Percentiles rank a stretch among this genome's conserved stretches.
phyloP scores from a whole-genome alignment of 2,888 invertebrate genomes.

The Dinocampus coccinellae region DNA sequence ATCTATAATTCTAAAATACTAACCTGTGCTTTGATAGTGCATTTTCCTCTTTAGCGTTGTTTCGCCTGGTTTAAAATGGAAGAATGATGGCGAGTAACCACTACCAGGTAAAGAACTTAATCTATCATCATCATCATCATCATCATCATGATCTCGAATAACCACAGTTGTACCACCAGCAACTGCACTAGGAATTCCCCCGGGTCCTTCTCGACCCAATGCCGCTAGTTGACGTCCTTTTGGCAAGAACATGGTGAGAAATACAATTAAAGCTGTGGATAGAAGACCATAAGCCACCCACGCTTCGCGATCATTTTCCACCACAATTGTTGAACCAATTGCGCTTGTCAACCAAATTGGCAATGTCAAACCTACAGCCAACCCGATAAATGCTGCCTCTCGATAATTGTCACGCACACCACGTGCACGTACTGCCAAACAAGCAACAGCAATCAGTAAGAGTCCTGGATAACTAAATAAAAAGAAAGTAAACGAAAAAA shows the following conservation, averaged over 20 bases:
- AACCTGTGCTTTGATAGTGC: conserved; percentile 68
- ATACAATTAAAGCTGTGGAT: conserved; percentile 86
- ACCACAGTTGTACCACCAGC: conserved; percentile 48
- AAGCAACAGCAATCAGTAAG: conserved; percentile 86
- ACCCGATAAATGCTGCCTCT: conserved; percentile 92
- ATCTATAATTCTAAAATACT: not conserved
- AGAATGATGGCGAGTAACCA: conserved; percentile 91
- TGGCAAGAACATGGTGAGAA: conserved; percentile 94
- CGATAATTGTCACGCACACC: conserved; percentile 94
- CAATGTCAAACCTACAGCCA: conserved; percentile 87
- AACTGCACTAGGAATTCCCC: conserved; percentile 39
- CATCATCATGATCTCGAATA: conserved; percentile 85
- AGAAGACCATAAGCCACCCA: conserved; percentile 92
- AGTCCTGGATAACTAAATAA: conserved; percentile 78
- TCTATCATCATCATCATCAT: too few relatives aligned
- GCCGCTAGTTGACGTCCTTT: conserved; percentile 93
- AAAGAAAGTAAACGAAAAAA: too few relatives aligned
- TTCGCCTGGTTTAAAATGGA: conserved; percentile 88
- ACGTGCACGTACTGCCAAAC: conserved; percentile 86
- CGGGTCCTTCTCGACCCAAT: conserved; percentile 85
- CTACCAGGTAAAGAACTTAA: conserved; percentile 85
- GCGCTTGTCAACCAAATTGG: conserved; percentile 91
- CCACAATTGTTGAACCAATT: conserved; percentile 68
- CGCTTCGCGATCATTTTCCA: conserved; percentile 84
- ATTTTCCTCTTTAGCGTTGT: conserved; percentile 79